phyloP scores from a whole-genome alignment of 2,797 vertebrate species.

The Hozukius guyotensis region DNA sequence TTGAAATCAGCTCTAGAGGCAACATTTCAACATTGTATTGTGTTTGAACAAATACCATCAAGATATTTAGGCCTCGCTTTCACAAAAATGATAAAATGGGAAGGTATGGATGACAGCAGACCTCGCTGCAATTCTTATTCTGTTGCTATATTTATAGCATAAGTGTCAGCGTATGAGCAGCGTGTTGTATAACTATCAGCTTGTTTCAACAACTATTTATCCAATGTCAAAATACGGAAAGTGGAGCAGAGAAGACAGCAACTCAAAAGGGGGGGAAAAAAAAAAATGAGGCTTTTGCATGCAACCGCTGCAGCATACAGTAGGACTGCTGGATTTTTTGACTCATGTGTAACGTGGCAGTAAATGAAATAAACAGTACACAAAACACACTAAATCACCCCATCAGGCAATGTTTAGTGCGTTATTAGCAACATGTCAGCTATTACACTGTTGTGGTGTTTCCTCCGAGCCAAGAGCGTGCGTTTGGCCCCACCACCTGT shows the following conservation, averaged over 20 bases:
- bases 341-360: conserved; percentile 7
- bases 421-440: conserved; percentile 63
- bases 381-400: conserved; percentile 36
- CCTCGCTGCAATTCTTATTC: conserved; percentile 1
- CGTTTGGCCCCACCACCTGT: conserved; percentile 64
- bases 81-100: not conserved
- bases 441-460: conserved; percentile 45
- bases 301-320: not conserved
- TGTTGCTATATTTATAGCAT: conserved; percentile 13
- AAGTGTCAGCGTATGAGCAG: not conserved
- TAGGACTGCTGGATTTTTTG: not conserved
- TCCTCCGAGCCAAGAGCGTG: conserved; percentile 29
- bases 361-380: conserved; percentile 27
- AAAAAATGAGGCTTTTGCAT: not conserved
- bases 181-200: conserved; percentile 13
- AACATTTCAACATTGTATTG: not conserved
- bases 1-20: not conserved
- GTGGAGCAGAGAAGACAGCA: not conserved
- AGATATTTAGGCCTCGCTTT: not conserved
- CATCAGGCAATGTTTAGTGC: conserved; percentile 38
- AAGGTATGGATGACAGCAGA: not conserved
- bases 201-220: conserved; percentile 25
- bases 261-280: not conserved
- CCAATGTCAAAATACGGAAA: conserved; percentile 22
- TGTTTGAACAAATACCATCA: not conserved